Base-by-base conservation (phyloP, 2,113 vertebrate species). In the Mesitornis unicolor region DNA sequence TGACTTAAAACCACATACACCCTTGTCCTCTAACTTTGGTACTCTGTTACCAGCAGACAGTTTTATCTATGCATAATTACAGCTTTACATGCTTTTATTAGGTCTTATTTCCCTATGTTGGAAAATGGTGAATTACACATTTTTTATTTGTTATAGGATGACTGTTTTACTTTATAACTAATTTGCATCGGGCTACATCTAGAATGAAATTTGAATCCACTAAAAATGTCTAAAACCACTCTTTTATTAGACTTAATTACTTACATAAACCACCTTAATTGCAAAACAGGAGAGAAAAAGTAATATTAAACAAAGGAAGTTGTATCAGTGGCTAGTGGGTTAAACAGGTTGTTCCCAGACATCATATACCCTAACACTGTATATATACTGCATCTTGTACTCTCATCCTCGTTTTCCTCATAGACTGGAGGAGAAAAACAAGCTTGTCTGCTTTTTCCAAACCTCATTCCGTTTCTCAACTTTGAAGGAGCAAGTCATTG, bases 331-430 rank as follows among this genome's bases (percentile, higher is more conserved):
- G 18, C 51, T 75, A 68, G 35, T 64, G 43, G 10, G 36, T 84
- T 81, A 84, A 92, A 87, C 10, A 89, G 69, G 43, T 87, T 89
- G 42, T 84, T 95, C 26, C 60, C 87, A 84, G 77, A 75, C 56
- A 91, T 7, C 36, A 61, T 73, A 76, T 35, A 87, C 9, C 48
- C 53, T 70, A 76, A 19, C 35, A 50, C 0, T 28, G 18, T 54
- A 92, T 65, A 89, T 84, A 64, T 92, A 53, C 79, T 79, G 61
- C n/a, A 84, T 95, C 81, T 90, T 87, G 54, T 89, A 73, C 43
- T 74, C 57, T 91, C 36, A 78, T 79, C 69, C 47, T 93, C 76
- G n/a, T 96, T 95, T 92, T 89, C 51, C 33, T 81, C 31, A 51
- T n/a, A 71, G 35, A 60, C 10, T 48, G 67, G 76, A 92, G 73